phyloP scores from a whole-genome alignment of 2,113 vertebrate species.

The Elgaria multicarinata region DNA sequence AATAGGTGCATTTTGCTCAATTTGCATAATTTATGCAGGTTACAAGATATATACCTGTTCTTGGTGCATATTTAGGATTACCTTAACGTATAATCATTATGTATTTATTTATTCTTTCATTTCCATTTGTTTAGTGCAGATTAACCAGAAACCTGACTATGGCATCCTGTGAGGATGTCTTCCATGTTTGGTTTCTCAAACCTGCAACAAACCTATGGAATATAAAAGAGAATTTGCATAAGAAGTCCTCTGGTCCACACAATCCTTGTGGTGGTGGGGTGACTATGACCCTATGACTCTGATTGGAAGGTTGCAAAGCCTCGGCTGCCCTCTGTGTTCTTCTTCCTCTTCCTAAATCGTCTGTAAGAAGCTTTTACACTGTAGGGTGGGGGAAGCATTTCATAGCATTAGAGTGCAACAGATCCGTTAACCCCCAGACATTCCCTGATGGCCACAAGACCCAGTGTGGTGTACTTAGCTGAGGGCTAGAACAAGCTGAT shows the following conservation, averaged over 20 bases:
- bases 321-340: neutral
- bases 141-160: neutral
- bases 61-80: neutral
- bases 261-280: neutral
- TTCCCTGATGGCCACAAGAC: neutral
- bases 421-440: neutral
- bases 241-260: neutral
- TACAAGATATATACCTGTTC: neutral
- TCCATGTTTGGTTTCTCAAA: neutral
- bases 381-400: neutral
- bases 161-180: neutral
- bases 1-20: neutral
- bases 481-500: neutral
- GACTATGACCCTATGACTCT: neutral
- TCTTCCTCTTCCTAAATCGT: neutral
- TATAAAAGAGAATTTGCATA: neutral
- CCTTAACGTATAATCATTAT: neutral
- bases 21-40: neutral
- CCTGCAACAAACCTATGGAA: neutral
- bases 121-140: neutral
- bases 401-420: neutral
- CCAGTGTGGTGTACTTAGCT: too few relatives aligned
- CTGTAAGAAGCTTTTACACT: conserved; percentile 10
- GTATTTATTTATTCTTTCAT: neutral
- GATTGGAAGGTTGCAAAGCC: neutral